A percentile compares a stretch with the other conserved stretches of the same genome.
Conservation (phyloP, 2,797 vertebrate species). For the Aeoliscus strigatus region DNA sequence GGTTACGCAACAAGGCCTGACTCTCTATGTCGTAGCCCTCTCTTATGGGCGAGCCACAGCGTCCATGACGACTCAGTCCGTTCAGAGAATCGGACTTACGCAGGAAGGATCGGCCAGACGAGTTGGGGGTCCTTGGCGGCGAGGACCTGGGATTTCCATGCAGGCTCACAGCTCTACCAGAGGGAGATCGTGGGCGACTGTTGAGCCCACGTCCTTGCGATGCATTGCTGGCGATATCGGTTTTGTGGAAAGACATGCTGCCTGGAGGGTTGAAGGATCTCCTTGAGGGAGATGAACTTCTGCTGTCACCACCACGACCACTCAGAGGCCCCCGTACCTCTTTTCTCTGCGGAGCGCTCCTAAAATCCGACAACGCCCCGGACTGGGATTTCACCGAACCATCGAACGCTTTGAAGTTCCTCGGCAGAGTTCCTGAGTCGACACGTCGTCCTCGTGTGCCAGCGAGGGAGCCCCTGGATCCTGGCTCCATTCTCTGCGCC, state of each 20-base stretch:
- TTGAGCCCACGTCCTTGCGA: constrained; percentile 17
- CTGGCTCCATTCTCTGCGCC: constrained; percentile 33
- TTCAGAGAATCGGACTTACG: constrained; percentile 64
- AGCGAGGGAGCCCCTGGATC: constrained; percentile 42
- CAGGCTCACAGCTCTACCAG: constrained; percentile 29
- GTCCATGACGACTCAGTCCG: constrained; percentile 47
- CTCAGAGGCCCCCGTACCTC: constrained; percentile 41
- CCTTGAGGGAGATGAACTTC: constrained; percentile 53
- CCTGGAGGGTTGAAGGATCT: constrained; percentile 36
- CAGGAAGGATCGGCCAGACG: constrained; percentile 38
- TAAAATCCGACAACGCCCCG: constrained; percentile 60
- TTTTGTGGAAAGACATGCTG: constrained; percentile 46
- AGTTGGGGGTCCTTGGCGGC: constrained; percentile 46
- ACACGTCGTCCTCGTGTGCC: constrained; percentile 22
- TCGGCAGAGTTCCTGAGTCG: constrained; percentile 61
- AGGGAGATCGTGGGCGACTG: constrained; percentile 45
- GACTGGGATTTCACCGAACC: constrained; percentile 55
- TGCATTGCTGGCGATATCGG: constrained; percentile 36
- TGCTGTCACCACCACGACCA: constrained; percentile 27
- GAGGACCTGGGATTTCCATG: constrained; percentile 51
- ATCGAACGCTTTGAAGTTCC: constrained; percentile 64
- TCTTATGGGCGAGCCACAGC: constrained; percentile 72
- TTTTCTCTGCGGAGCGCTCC: constrained; percentile 57
- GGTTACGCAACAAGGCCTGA: constrained; percentile 55
- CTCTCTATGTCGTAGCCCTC: constrained; percentile 72